A percentile compares a stretch with the other conserved stretches of the same genome.
Conservation (phyloP, 2,888 invertebrate genomes). For the Escarpia spicata region DNA sequence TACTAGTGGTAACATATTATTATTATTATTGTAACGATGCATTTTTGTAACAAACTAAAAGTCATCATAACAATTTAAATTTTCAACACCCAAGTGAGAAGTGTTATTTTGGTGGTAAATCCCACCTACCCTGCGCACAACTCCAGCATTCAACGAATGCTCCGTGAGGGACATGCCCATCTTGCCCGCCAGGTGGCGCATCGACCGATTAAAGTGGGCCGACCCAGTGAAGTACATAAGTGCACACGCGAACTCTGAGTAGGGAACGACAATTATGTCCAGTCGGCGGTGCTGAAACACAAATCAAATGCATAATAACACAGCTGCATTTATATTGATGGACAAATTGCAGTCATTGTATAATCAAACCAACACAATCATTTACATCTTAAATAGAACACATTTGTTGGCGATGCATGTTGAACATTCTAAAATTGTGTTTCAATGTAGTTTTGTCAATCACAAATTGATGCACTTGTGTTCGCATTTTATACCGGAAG, state of each 20-base stretch:
- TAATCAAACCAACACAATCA: too few species aligned
- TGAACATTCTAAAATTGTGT: too few species aligned
- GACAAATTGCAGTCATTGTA: not conserved
- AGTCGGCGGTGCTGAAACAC: conserved; percentile 64
- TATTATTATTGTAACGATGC: too few species aligned
- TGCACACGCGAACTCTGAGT: conserved; percentile 67
- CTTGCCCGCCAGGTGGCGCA: conserved; percentile 66
- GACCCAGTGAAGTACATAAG: conserved; percentile 69
- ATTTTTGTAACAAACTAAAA: not conserved
- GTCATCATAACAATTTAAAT: not conserved
- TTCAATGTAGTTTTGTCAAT: too few species aligned
- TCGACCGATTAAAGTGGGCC: conserved; percentile 68
- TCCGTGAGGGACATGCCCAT: conserved; percentile 68
- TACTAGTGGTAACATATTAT: too few species aligned
- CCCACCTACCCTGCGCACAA: conserved; percentile 69
- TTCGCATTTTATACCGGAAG: too few species aligned
- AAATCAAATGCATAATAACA: not conserved
- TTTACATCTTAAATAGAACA: too few species aligned
- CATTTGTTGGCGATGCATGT: too few species aligned
- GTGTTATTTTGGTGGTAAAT: not conserved
- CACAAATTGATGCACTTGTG: too few species aligned
- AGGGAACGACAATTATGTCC: conserved; percentile 68
- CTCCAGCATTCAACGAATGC: conserved; percentile 65
- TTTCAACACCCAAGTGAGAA: not conserved
- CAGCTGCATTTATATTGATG: conserved; percentile 25